Evolutionary conservation across 2,797 vertebrate species (phyloP).

Genomic region (Manis crassicaudata): DNA sequence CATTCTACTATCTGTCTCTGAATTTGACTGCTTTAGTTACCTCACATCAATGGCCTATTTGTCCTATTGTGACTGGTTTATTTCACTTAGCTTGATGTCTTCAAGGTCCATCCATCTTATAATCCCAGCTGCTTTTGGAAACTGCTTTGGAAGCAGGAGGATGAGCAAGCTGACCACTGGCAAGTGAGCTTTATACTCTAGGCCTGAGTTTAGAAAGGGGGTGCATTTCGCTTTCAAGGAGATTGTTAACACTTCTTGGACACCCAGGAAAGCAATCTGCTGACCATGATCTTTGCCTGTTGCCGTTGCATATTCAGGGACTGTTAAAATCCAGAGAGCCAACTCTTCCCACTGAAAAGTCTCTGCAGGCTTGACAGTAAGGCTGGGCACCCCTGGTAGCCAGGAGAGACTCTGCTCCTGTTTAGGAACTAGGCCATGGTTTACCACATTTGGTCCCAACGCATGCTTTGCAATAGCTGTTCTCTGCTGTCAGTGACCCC

Average conservation of each 20-base stretch:
- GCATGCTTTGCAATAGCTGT: slow-evolving; percentile 12
- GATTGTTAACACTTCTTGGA: neutral
- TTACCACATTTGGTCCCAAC: slow-evolving; percentile 4
- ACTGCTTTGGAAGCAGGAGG: neutral
- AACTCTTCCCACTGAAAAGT: neutral
- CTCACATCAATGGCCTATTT: neutral
- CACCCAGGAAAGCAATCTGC: neutral
- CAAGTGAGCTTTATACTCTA: neutral
- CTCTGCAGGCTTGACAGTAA: slow-evolving; percentile 4
- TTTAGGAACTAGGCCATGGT: slow-evolving; percentile 15
- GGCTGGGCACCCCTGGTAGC: neutral
- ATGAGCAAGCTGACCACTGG: neutral
- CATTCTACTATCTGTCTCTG: neutral
- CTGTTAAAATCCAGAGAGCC: slow-evolving; percentile 15
- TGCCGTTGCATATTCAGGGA: neutral
- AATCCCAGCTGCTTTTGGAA: slow-evolving; percentile 2
- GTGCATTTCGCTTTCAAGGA: neutral
- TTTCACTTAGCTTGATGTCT: neutral
- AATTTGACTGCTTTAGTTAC: neutral
- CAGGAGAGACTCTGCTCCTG: slow-evolving; percentile 2
- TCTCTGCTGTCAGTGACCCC: neutral
- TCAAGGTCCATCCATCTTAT: neutral
- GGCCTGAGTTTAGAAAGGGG: neutral
- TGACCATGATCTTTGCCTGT: neutral
- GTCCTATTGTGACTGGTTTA: neutral